Conservation (phyloP, 2,888 invertebrate genomes). For the Unio delphinus region DNA sequence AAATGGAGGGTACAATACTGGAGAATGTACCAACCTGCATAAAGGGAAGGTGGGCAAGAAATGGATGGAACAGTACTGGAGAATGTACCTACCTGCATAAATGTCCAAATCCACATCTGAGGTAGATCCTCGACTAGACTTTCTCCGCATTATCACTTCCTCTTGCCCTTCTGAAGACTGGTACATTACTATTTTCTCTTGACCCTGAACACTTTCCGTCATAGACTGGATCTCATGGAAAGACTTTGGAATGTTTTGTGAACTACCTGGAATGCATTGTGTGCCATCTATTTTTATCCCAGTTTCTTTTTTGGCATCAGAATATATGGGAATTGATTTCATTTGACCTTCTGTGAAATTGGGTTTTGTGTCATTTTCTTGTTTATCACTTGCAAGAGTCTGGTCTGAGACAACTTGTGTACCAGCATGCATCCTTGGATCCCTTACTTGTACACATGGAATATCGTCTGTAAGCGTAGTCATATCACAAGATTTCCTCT, state of each 20-base stretch:
- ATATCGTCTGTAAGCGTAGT: conserved; percentile 29
- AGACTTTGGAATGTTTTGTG: conserved; percentile 25
- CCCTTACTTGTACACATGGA: not conserved
- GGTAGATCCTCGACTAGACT: conserved; percentile 4
- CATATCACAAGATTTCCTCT: conserved; percentile 30
- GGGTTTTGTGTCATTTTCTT: too few relatives aligned
- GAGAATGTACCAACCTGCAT: too few relatives aligned
- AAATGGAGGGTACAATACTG: too few relatives aligned
- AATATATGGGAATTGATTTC: not conserved
- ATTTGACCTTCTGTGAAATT: not conserved
- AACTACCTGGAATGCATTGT: too few relatives aligned
- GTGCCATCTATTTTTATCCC: conserved; percentile 22
- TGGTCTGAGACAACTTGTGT: too few relatives aligned
- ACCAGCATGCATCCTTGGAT: too few relatives aligned
- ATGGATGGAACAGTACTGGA: too few relatives aligned
- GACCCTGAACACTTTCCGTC: conserved; percentile 9
- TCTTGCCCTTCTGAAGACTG: conserved; percentile 10
- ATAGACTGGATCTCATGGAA: conserved; percentile 22
- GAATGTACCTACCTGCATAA: conserved; percentile 24
- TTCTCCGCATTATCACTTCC: conserved; percentile 35
- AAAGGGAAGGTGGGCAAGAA: too few relatives aligned
- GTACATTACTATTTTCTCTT: not conserved
- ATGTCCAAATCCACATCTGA: conserved; percentile 22
- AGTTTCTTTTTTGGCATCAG: conserved; percentile 6
- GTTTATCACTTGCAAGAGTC: too few relatives aligned